Evolutionary conservation across 2,888 invertebrate genomes (phyloP).

Genomic region (Calliphora vomitoria): DNA sequence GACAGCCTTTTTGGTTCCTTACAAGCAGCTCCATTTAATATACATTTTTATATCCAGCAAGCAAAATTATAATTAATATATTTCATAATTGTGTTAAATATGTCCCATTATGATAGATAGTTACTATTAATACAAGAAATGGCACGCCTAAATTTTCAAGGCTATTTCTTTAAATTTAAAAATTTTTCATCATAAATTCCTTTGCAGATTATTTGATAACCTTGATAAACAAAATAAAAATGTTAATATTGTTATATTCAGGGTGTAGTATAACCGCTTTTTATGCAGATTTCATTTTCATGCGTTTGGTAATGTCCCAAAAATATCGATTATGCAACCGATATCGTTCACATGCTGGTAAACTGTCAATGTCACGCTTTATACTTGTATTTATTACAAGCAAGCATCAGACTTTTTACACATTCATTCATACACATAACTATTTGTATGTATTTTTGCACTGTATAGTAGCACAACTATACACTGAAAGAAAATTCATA

Average conservation of each 20-base stretch:
- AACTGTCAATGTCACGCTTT: constrained; percentile 51
- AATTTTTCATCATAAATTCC: no score
- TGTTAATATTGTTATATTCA: background rate
- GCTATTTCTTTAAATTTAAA: no score
- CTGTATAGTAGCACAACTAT: background rate
- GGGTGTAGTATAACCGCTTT: background rate
- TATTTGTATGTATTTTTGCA: background rate
- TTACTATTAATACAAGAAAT: background rate
- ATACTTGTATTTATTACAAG: background rate
- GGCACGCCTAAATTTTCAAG: no score
- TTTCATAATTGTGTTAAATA: no score
- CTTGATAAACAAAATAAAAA: constrained; percentile 5
- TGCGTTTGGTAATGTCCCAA: background rate
- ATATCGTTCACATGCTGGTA: background rate
- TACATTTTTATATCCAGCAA: no score
- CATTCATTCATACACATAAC: background rate
- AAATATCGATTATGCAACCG: constrained; percentile 45
- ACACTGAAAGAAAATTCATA: background rate
- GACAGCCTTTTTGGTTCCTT: no score
- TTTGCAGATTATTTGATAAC: background rate
- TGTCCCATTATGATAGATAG: no score
- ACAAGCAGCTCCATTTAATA: no score
- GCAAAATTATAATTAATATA: no score
- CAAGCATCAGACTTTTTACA: background rate
- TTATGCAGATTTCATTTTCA: constrained; percentile 8